Conservation (phyloP, 2,888 invertebrate genomes). For the Rosalia funebris region DNA sequence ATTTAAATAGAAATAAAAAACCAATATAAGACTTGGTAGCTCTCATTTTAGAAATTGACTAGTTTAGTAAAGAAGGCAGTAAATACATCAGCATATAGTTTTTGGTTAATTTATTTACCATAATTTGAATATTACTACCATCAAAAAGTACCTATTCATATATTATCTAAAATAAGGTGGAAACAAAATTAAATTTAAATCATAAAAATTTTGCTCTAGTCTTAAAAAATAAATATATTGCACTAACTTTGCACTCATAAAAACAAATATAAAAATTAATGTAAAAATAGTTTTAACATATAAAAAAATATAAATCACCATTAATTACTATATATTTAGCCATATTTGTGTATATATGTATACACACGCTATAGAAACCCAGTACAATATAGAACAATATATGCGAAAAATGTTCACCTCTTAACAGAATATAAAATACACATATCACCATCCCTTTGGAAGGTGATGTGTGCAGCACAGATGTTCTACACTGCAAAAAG, state of each 20-base stretch:
- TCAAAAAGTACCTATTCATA: not conserved
- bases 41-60: too few relatives aligned
- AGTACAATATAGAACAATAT: too few relatives aligned
- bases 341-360: constrained; percentile 31
- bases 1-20: too few relatives aligned
- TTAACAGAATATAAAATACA: too few relatives aligned
- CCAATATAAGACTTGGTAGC: too few relatives aligned
- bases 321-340: constrained; percentile 43
- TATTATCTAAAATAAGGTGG: constrained; percentile 8
- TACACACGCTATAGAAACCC: too few relatives aligned
- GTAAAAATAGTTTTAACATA: constrained; percentile 56
- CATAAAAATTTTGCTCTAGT: constrained; percentile 20
- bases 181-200: constrained; percentile 5
- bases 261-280: constrained; percentile 55
- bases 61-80: constrained; percentile 16
- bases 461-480: too few relatives aligned
- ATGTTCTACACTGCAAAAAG: too few relatives aligned
- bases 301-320: constrained; percentile 53
- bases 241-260: constrained; percentile 49
- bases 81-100: constrained; percentile 1
- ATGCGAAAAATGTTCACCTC: too few relatives aligned
- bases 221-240: constrained; percentile 45
- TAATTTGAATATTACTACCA: not conserved
- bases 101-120: constrained; percentile 2
- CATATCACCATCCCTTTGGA: too few relatives aligned